Base-by-base conservation (phyloP, 2,797 vertebrate species). In the Leptodactylus fallax region DNA sequence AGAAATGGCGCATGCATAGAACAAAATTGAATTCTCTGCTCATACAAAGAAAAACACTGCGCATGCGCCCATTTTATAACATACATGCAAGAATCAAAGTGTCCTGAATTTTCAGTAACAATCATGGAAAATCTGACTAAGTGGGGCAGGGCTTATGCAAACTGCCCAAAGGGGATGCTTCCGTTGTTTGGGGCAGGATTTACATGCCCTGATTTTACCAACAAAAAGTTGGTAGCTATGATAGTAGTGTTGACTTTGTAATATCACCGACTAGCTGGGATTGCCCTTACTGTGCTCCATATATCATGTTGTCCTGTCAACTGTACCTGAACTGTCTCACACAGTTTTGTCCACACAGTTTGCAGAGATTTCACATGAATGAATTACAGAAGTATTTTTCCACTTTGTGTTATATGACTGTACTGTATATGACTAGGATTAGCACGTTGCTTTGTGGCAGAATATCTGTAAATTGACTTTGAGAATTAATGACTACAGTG, bases 391-490 rank as follows among this genome's bases (percentile, higher is more conserved):
- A 51, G 47, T 47, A 47, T 76, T 72, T 36, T 76, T 4, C 17
- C 58, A 5, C 16, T 74, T 49, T 19, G 45, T 51, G 47, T 76
- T 47, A 76, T 76, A 76, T n/a, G 47, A 51, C 72, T 76, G 72
- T 76, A 51, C 49, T 51, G 47, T 49, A 36, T 36, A 76, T 13
- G 19, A n/a, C 72, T 76, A 49, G 72, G 17, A 12, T 76, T 51
- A 76, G 45, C 3, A 45, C n/a, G 72, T 51, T 49, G 3, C 36
- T 72, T 72, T 72, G 36, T 49, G 72, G 27, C 71, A 51, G 45
- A 76, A 49, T 76, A 76, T 51, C n/a, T 76, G 21, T 76, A n/a
- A n/a, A 45, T 60, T 80, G 55, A 1, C 56, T 80, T 55, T 56
- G 9, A 58, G 16, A 79, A 45, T 21, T 47, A 49, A 49, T 51